Percentiles rank a stretch among this genome's conserved stretches.
phyloP scores from a whole-genome alignment of 2,113 vertebrate genomes.

The Rousettus leschenaultii region DNA sequence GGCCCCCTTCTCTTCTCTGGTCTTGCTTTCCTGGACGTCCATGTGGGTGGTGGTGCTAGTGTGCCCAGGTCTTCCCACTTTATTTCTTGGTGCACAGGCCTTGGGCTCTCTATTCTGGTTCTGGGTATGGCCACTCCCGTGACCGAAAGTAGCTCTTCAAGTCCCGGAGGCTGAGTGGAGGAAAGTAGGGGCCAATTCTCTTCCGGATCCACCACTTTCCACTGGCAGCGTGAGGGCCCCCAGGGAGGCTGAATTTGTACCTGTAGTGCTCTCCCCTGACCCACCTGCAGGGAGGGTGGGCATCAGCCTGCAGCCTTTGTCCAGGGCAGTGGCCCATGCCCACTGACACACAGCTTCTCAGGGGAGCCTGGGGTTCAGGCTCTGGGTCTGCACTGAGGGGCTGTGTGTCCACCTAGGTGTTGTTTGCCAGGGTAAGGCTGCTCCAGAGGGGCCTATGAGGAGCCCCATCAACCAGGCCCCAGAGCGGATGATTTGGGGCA shows the following conservation, averaged over 20 bases:
- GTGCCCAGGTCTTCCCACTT: background rate
- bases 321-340: background rate
- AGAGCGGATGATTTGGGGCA: accelerated
- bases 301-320: background rate
- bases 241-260: slow-evolving; percentile 90
- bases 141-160: slow-evolving; percentile 89
- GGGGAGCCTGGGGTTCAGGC: background rate
- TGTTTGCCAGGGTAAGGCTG: background rate
- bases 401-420: background rate
- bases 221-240: slow-evolving; percentile 81
- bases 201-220: slow-evolving; percentile 95
- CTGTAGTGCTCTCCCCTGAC: slow-evolving; percentile 91
- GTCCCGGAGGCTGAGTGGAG: slow-evolving; percentile 85
- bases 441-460: background rate
- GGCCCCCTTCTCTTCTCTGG: no score
- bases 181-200: slow-evolving; percentile 92
- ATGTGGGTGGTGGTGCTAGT: background rate
- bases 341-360: background rate
- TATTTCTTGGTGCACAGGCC: background rate
- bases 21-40: background rate
- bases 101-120: background rate
- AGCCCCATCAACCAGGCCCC: background rate
- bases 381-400: background rate
- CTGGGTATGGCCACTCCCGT: slow-evolving; percentile 87
- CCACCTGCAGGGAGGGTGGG: slow-evolving; percentile 83